A percentile compares a stretch with the other conserved stretches of the same genome.
Conservation (phyloP, 2,888 invertebrate species). For the Melanophora roralis region DNA sequence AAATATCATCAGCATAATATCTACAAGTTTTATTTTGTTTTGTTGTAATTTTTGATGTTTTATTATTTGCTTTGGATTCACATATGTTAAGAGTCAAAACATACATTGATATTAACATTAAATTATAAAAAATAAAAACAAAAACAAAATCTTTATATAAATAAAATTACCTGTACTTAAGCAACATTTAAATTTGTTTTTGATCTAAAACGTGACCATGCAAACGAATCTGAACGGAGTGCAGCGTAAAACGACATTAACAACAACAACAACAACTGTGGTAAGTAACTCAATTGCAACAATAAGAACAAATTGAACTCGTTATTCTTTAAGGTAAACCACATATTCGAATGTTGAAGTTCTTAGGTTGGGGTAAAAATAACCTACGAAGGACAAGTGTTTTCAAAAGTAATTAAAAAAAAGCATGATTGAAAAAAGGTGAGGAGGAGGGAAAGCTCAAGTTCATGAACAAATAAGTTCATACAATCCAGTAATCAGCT, state of each 20-base stretch:
- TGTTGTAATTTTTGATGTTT: not conserved
- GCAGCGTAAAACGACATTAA: not conserved
- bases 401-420: too few relatives aligned
- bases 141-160: slow-evolving; percentile 30
- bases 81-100: slow-evolving; percentile 39
- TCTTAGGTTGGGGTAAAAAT: slow-evolving; percentile 21
- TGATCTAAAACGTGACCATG: slow-evolving; percentile 64
- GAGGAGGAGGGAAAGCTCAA: too few relatives aligned
- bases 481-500: too few relatives aligned
- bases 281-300: slow-evolving; percentile 40
- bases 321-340: slow-evolving; percentile 47
- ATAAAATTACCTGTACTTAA: slow-evolving; percentile 56
- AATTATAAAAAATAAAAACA: slow-evolving; percentile 52
- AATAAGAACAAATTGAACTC: slow-evolving; percentile 8
- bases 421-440: too few relatives aligned
- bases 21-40: slow-evolving; percentile 21
- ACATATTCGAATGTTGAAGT: slow-evolving; percentile 49
- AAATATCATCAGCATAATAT: slow-evolving; percentile 44
- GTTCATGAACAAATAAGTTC: too few relatives aligned
- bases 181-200: slow-evolving; percentile 62
- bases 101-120: slow-evolving; percentile 50
- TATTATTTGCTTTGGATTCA: slow-evolving; percentile 24
- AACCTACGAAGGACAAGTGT: not conserved
- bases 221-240: slow-evolving; percentile 45
- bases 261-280: not conserved